These are phyloP conservation scores for Alosa alosa DNA, from an alignment of 2,113 vertebrate genomes.

Conservation along the genomic window DNA sequence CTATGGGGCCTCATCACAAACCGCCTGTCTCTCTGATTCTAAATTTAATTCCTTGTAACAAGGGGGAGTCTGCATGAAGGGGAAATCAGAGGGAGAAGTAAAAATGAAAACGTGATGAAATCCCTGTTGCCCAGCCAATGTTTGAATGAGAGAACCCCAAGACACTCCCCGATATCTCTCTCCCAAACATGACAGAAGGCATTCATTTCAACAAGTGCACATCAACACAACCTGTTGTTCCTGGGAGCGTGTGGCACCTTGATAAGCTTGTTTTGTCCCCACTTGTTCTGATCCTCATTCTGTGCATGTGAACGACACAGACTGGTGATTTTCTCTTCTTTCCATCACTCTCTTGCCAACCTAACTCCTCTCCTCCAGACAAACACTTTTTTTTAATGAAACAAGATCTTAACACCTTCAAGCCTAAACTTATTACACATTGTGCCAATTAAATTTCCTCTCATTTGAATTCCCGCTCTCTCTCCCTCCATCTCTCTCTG, in stretches of 20 bases:
- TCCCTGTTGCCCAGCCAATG: background rate
- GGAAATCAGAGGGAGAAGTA: background rate
- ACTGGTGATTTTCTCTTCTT: background rate
- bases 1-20: constrained; percentile 2
- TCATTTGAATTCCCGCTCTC: background rate
- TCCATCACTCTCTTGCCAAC: background rate
- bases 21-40: background rate
- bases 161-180: background rate
- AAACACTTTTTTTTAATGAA: background rate
- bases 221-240: background rate
- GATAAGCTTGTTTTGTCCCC: background rate
- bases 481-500: background rate
- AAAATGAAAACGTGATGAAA: background rate
- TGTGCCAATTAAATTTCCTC: background rate
- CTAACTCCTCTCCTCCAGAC: background rate
- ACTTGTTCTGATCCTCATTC: background rate
- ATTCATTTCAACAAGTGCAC: background rate
- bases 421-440: background rate
- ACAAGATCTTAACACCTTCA: background rate
- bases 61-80: background rate
- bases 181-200: background rate
- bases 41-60: background rate
- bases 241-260: background rate
- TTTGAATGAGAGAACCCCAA: background rate
- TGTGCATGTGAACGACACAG: background rate